Percentiles rank a stretch among this genome's conserved stretches.
These are phyloP conservation scores for Acipenser oxyrinchus DNA, from an alignment of 2,797 vertebrate species.

Conservation along the genomic window DNA sequence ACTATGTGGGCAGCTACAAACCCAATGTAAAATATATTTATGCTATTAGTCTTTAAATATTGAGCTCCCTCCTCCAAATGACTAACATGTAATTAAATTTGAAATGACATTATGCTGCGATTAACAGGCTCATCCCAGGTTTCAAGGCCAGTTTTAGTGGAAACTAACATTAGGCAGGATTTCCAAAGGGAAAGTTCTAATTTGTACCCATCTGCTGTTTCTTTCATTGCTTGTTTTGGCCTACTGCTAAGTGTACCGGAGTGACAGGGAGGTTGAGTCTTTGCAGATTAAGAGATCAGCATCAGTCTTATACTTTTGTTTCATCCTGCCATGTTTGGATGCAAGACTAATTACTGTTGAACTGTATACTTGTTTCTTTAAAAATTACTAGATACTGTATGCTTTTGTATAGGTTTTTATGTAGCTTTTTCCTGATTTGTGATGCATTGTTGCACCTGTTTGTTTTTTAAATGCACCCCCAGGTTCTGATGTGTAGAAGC, in stretches of 20 bases:
- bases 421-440: too few species aligned
- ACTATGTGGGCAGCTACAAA: too few species aligned
- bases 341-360: slow-evolving; percentile 58
- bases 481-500: too few species aligned
- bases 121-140: neutral
- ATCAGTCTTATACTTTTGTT: slow-evolving; percentile 49
- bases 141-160: neutral
- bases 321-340: slow-evolving; percentile 60
- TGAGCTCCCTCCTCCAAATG: neutral
- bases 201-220: neutral
- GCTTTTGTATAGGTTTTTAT: too few species aligned
- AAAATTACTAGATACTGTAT: too few species aligned
- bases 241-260: slow-evolving; percentile 42
- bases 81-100: neutral
- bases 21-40: too few species aligned
- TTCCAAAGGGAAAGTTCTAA: neutral
- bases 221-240: slow-evolving; percentile 2
- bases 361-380: slow-evolving; percentile 62
- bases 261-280: slow-evolving; percentile 58
- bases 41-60: neutral
- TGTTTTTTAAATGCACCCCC: too few species aligned
- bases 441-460: too few species aligned
- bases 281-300: slow-evolving; percentile 51
- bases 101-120: neutral
- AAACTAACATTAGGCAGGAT: neutral